Percentiles rank a stretch among this genome's conserved stretches.
Conservation (phyloP, 2,888 invertebrate genomes). For the Blastobasis adustella region DNA sequence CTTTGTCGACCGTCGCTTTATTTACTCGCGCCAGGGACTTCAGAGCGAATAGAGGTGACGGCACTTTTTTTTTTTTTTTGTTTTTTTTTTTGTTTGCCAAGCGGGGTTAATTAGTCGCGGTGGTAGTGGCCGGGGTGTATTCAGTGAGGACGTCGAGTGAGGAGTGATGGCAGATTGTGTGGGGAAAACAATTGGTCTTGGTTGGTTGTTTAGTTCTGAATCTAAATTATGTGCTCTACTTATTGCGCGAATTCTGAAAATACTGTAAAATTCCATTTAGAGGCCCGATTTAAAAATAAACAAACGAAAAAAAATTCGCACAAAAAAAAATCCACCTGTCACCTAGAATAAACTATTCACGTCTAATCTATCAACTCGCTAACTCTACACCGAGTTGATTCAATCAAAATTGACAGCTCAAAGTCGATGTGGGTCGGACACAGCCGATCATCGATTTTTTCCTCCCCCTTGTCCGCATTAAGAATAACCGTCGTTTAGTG, state of each 20-base stretch:
- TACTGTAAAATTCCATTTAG: no score
- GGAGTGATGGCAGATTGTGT: no score
- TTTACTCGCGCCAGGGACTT: constrained; percentile 52
- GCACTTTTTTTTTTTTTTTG: constrained; percentile 15
- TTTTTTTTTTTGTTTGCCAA: constrained; percentile 20
- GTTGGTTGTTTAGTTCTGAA: no score
- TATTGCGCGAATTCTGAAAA: no score
- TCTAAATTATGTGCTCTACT: no score
- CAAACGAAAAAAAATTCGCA: no score
- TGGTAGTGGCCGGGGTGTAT: not conserved
- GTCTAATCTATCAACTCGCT: constrained; percentile 28
- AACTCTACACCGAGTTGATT: constrained; percentile 51
- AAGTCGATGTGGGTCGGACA: constrained; percentile 70
- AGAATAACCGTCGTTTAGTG: constrained; percentile 26
- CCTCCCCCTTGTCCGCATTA: constrained; percentile 30
- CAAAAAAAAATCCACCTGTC: no score
- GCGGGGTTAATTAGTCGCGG: constrained; percentile 34
- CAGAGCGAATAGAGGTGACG: constrained; percentile 57
- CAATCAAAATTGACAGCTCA: constrained; percentile 70
- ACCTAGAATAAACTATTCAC: not conserved
- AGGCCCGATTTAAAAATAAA: no score
- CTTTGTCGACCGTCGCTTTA: constrained; percentile 71
- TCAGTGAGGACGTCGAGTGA: no score
- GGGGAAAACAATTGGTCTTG: no score
- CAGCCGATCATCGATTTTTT: constrained; percentile 63